These are phyloP conservation scores for Tachina fera DNA, from an alignment of 2,888 invertebrate genomes.

Conservation along the genomic window DNA sequence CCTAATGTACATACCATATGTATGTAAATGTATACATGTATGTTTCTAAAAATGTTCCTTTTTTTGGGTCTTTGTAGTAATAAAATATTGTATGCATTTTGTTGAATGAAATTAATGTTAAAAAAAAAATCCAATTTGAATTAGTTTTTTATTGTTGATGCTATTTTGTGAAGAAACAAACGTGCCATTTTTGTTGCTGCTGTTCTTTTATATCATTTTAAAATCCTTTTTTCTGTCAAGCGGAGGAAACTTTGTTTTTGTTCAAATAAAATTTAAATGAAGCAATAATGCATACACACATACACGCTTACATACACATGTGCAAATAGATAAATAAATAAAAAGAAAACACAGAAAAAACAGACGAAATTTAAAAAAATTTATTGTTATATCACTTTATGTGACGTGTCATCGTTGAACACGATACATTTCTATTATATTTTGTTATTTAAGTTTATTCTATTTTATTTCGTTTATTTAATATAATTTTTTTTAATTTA, in stretches of 20 bases:
- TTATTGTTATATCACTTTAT: slow-evolving; percentile 51
- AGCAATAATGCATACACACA: slow-evolving; percentile 8
- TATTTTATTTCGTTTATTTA: not conserved
- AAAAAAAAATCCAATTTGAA: slow-evolving; percentile 56
- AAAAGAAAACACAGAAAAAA: slow-evolving; percentile 32
- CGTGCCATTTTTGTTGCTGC: slow-evolving; percentile 46
- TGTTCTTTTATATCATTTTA: slow-evolving; percentile 28
- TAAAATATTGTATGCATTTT: not conserved
- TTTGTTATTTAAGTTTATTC: not conserved
- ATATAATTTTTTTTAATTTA: slow-evolving; percentile 23
- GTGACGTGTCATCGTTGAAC: slow-evolving; percentile 60
- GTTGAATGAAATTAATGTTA: slow-evolving; percentile 46
- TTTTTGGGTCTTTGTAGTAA: no score
- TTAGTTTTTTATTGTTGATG: slow-evolving; percentile 28
- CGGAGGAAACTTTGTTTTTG: slow-evolving; percentile 8
- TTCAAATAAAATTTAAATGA: slow-evolving; percentile 45
- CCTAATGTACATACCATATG: no score
- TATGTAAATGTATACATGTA: no score
- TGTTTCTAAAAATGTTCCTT: no score
- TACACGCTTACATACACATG: slow-evolving; percentile 7
- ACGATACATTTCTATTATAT: slow-evolving; percentile 46
- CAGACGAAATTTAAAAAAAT: slow-evolving; percentile 21
- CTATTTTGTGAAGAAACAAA: slow-evolving; percentile 32
- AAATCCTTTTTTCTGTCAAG: slow-evolving; percentile 11
- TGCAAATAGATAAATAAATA: slow-evolving; percentile 9